A percentile compares a stretch with the other conserved stretches of the same genome.
Conservation (phyloP, 2,797 vertebrate genomes). For the Neosilurus mollespiculum region DNA sequence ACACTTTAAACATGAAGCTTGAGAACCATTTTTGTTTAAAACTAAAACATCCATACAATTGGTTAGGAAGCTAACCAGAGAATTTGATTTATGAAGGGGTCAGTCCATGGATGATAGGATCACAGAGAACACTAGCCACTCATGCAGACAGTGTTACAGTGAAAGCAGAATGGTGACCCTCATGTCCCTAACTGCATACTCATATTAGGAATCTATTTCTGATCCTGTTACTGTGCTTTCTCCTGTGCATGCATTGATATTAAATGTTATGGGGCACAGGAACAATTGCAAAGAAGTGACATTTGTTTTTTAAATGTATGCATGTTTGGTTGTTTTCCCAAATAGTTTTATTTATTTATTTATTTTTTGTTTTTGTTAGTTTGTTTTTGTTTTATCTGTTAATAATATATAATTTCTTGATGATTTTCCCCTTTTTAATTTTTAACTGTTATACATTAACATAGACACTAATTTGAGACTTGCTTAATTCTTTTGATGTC, state of each 20-base stretch:
- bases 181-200: conserved; percentile 8
- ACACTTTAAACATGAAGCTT: neutral
- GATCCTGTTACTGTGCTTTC: conserved; percentile 30
- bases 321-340: conserved; percentile 37
- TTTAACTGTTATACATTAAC: conserved; percentile 5
- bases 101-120: neutral
- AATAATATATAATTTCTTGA: conserved; percentile 33
- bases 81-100: conserved; percentile 6
- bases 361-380: too few relatives aligned
- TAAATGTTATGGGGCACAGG: conserved; percentile 12
- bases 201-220: conserved; percentile 32
- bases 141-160: neutral
- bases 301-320: neutral
- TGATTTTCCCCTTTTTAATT: conserved; percentile 24
- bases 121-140: neutral
- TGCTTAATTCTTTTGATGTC: conserved; percentile 6
- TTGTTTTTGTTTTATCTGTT: too few relatives aligned
- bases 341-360: too few relatives aligned
- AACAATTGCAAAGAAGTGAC: neutral
- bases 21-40: neutral
- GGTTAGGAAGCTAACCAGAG: neutral
- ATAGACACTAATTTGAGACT: conserved; percentile 31
- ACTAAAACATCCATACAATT: neutral
- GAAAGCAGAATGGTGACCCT: neutral
- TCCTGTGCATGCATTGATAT: conserved; percentile 1